Percentiles rank a stretch among this genome's conserved stretches.
phyloP scores from a whole-genome alignment of 2,113 vertebrate species.

The Colistium nudipinnis region DNA sequence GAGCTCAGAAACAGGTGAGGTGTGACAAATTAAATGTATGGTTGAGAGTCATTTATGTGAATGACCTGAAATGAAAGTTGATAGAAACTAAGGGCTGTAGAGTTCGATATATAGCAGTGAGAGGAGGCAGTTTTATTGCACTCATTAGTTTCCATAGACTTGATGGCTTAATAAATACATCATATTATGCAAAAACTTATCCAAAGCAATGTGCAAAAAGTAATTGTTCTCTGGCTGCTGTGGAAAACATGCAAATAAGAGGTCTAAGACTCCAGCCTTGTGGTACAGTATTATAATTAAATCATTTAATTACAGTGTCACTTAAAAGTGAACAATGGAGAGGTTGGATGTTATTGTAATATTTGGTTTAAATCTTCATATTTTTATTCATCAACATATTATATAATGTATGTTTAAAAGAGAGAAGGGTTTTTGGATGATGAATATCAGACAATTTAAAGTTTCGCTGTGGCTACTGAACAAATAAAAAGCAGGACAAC shows the following conservation, averaged over 20 bases:
- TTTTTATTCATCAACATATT: not conserved
- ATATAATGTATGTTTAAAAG: not conserved
- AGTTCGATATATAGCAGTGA: not conserved
- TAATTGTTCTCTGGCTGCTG: not conserved
- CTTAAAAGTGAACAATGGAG: not conserved
- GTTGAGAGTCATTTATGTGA: not conserved
- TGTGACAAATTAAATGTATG: slow-evolving; percentile 36
- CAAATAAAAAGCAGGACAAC: too few species aligned
- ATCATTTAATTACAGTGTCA: not conserved
- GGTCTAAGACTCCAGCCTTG: not conserved
- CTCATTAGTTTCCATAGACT: not conserved
- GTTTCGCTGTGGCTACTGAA: not conserved
- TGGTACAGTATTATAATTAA: not conserved
- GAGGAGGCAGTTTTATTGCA: not conserved
- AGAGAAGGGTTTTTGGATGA: not conserved
- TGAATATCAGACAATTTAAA: not conserved
- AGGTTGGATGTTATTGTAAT: not conserved
- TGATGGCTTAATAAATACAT: too few species aligned
- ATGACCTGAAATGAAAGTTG: not conserved
- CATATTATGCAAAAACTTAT: not conserved
- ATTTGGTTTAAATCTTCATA: too few species aligned
- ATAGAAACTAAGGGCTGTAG: too few species aligned
- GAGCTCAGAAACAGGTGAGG: slow-evolving; percentile 85
- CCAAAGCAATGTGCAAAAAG: not conserved
- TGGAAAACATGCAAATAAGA: not conserved